Base-by-base conservation (phyloP, 2,888 invertebrate genomes). In the Thera obeliscata region DNA sequence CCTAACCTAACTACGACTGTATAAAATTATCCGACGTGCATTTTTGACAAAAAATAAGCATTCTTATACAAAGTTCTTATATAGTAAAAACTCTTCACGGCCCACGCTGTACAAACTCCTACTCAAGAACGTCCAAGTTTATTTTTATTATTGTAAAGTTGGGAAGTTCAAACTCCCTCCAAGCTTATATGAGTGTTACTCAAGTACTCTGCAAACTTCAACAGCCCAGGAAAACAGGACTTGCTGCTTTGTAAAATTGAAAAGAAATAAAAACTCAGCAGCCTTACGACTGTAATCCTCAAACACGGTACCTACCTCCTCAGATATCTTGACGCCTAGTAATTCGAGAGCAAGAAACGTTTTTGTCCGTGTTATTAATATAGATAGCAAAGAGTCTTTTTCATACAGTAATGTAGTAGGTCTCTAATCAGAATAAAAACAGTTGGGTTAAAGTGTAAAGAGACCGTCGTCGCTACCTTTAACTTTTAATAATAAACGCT, bases 181-280 rank as follows among this genome's bases (percentile, higher is more conserved):
- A 59, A 71, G 68, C 22, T 71, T 66, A 69, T 66, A 58, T 57
- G 64, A 63, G 56, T 64, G 56, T 56, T 67, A 48, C 11, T 49
- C 55, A 41, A 62, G 49, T 49, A 66, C 56, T 48, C 36, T 62
- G 52, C 58, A 56, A 60, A 57, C 48, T 61, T 43, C 8, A 46
- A 38, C 54, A 52, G 33, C 38, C 48, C 43, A 46, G 43, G 43
- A 46, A 46, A 46, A 46, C 43, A 9, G 9, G 43, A 2, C 9
- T 46, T 46, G 43, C 2, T 46, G 2, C 2, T 46, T 46, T 5
- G 43, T 9, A 46, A 46, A 46, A 46, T 46, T 46, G 43, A 46
- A 46, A 9, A 2, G 7, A 9, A 46, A 46, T 46, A 46, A 46
- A 2, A 9, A 46, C 2, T 46, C 8, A 9, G 9, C 9, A 46